Evolutionary conservation across 2,888 invertebrate species (phyloP).

Genomic region (Acanthosepion esculentum): DNA sequence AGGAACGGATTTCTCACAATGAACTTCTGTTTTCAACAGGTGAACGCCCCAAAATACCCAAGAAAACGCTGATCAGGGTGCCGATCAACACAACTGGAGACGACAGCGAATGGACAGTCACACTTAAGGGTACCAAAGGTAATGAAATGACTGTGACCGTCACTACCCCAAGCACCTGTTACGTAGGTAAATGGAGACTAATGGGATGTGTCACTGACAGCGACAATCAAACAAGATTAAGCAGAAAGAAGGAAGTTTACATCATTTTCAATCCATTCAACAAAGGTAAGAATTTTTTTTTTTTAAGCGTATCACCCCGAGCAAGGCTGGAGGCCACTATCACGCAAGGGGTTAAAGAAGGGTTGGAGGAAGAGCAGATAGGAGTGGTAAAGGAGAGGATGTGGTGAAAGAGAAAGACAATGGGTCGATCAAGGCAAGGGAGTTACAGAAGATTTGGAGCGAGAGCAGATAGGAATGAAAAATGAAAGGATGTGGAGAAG

Average conservation of each 20-base stretch:
- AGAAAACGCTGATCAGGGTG: background rate
- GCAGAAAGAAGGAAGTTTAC: constrained; percentile 79
- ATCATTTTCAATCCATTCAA: constrained; percentile 94
- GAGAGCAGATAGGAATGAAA: too few species aligned
- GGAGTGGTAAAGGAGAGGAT: too few species aligned
- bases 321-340: too few species aligned
- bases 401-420: too few species aligned
- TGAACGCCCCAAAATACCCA: constrained; percentile 35
- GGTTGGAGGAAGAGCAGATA: too few species aligned
- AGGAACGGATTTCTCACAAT: too few species aligned
- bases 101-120: constrained; percentile 63
- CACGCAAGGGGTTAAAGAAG: too few species aligned
- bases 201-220: constrained; percentile 50
- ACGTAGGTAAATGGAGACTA: constrained; percentile 66
- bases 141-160: constrained; percentile 57
- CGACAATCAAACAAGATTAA: background rate
- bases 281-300: constrained; percentile 82
- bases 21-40: background rate
- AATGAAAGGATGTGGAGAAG: too few species aligned
- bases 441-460: too few species aligned
- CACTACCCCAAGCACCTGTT: constrained; percentile 61
- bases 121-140: constrained; percentile 52
- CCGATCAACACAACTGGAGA: background rate
- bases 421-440: too few species aligned
- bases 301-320: too few species aligned